Percentiles rank a stretch among this genome's conserved stretches.
phyloP scores from a whole-genome alignment of 2,888 invertebrate genomes.

The Volucella zonaria region DNA sequence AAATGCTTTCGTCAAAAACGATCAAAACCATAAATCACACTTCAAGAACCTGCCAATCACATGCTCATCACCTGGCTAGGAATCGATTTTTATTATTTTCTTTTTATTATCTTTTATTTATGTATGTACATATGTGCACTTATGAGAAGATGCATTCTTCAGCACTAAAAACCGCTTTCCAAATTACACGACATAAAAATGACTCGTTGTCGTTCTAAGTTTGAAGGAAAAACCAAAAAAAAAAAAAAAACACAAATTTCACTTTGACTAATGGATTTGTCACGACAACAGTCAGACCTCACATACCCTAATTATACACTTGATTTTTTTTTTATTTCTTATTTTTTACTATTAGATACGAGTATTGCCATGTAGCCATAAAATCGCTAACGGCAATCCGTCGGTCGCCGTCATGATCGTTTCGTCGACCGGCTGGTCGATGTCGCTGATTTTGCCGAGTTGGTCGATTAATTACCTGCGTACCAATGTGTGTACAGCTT shows the following conservation, averaged over 20 bases:
- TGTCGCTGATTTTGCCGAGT: neutral
- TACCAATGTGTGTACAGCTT: neutral
- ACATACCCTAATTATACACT: slow-evolving; percentile 14
- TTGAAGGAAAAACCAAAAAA: neutral
- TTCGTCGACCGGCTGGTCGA: no score
- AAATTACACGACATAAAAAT: neutral
- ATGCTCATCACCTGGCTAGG: slow-evolving; percentile 18
- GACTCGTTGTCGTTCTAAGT: slow-evolving; percentile 6
- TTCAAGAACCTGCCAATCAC: slow-evolving; percentile 22
- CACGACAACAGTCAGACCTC: slow-evolving; percentile 24
- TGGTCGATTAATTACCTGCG: slow-evolving; percentile 28
- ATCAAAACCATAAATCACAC: slow-evolving; percentile 18
- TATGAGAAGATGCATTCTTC: slow-evolving; percentile 5
- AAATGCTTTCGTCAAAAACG: neutral
- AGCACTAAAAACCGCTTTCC: slow-evolving; percentile 5
- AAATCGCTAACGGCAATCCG: slow-evolving; percentile 17
- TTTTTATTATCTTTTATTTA: neutral
- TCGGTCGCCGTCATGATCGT: no score
- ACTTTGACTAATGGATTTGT: slow-evolving; percentile 25
- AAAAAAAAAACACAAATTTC: slow-evolving; percentile 18
- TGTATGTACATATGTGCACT: neutral
- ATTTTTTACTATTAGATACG: slow-evolving; percentile 2
- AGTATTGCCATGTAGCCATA: neutral
- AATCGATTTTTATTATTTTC: no score
- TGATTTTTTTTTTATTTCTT: neutral